Base-by-base conservation (phyloP, 2,888 invertebrate species). In the Schizotus pectinicornis region DNA sequence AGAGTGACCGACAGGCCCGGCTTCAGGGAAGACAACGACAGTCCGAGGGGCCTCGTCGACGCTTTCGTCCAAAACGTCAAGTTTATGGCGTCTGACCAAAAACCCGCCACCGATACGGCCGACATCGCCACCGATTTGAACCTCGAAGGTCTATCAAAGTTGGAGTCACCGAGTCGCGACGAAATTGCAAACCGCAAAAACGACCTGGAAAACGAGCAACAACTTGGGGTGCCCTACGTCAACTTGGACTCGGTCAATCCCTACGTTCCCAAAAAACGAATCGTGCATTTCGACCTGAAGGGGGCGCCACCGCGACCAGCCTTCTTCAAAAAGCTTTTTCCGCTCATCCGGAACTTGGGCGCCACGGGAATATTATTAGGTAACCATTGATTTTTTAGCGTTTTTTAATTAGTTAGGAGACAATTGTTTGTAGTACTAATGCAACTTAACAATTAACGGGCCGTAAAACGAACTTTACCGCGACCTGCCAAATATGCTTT, bases 251-350 rank as follows among this genome's bases (percentile, higher is more conserved):
- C 74, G 13, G 75, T 74, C 51, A 74, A 77, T 61, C 81, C 81
- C 0, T 84, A 82, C 68, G 71, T 83, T 32, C 84, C 84, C 0
- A 74, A 79, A 7, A 81, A 82, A 39, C 80, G 87, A 33, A 74
- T 92, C 41, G 86, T 92, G 11, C 91, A 92, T 76, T 77, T 94
- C 14, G 95, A 94, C 79, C 78, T 94, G 9, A 94, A 95, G 77
- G 91, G 91, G 30, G 91, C 91, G 1, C 89, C 91, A 13, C 89
- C 89, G 7, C 86, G 85, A 74, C 74, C 88, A 6, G 72, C 77
- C 7, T 88, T 84, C 72, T 78, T 88, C 14, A 83, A 85, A 72
- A 82, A 84, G 66, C 67, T 87, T 13, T 79, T 88, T 62, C 83
- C 85, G 11, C 74, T 87, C 52, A 74, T 86, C 5, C 85, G 83